Base-by-base conservation (phyloP, 2,888 invertebrate genomes). In the Chaitophorus viminalis region DNA sequence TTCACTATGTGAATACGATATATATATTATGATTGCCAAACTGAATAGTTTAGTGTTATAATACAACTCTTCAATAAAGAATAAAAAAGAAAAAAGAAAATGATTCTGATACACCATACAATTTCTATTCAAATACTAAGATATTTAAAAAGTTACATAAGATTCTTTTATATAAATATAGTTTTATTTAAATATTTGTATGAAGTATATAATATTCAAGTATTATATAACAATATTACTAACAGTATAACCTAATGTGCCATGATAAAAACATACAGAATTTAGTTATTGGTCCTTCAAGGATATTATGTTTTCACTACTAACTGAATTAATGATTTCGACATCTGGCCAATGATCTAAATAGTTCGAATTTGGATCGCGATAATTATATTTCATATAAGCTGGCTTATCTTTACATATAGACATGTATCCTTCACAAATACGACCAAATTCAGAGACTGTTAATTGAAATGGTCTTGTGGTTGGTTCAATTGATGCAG, bases 361-460 rank as follows among this genome's bases (percentile, higher is more conserved):
- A 46, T 46, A 46, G 1, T 46, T 88, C 36, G 74, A 83, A 78
- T 84, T 88, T 1, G n/a, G 39, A 60, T 54, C 79, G n/a, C 82
- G 87, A 87, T 82, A 81, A 83, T 90, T 90, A 83, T 90, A 90
- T 39, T 89, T 89, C 18, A 88, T 86, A 11, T 90, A 86, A 31
- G 82, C 78, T 2, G 90, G 90, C 21, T 89, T 88, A 21, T 89
- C 88, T 25, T 89, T 77, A 89, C 96, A 93, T 68, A 96, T 94
- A 89, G 94, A 93, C 90, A 93, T 93, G 91, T 98, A 99, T 2
- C 95, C 95, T 90, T 94, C 93, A 90, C 96, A 95, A 87, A 99
- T 91, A 90, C 95, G 93, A 17, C 94, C 93, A 91, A 96, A 95
- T 91, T 98, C 97, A 87, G 94, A 94, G 87, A 96, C 94, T 0